Percentiles rank a stretch among this genome's conserved stretches.
Conservation (phyloP, 2,113 vertebrate species). For the Siniperca chuatsi region DNA sequence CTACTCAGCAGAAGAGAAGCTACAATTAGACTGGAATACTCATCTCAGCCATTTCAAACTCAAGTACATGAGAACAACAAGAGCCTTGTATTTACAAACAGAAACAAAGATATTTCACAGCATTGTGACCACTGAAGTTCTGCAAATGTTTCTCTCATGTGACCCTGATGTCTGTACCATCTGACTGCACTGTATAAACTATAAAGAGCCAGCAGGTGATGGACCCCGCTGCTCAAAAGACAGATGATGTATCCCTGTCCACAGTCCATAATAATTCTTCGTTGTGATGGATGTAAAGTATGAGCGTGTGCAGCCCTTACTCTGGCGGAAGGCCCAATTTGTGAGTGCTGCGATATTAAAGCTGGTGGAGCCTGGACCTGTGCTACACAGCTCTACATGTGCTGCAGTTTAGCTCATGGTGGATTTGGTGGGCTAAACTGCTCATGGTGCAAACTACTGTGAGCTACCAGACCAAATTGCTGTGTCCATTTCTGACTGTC, state of each 20-base stretch:
- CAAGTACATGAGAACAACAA: background rate
- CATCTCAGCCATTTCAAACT: background rate
- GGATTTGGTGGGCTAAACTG: slow-evolving; percentile 17
- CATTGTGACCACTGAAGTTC: background rate
- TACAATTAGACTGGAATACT: slow-evolving; percentile 14
- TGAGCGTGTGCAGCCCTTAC: slow-evolving; percentile 3
- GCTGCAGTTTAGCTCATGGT: background rate
- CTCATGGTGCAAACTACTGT: slow-evolving; percentile 13
- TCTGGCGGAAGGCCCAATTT: slow-evolving; percentile 34
- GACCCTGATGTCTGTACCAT: slow-evolving; percentile 18
- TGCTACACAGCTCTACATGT: background rate
- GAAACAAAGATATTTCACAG: background rate
- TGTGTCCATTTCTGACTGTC: background rate
- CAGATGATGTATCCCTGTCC: slow-evolving; percentile 43
- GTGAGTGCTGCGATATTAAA: slow-evolving; percentile 46
- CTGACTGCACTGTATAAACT: slow-evolving; percentile 6
- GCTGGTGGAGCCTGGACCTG: background rate
- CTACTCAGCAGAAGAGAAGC: slow-evolving; percentile 25
- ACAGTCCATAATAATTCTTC: slow-evolving; percentile 40
- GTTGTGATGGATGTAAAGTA: slow-evolving; percentile 2
- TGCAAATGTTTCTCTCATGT: slow-evolving; percentile 21
- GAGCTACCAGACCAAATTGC: slow-evolving; percentile 15
- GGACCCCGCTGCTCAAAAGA: slow-evolving; percentile 19
- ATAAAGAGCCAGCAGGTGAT: slow-evolving; percentile 28
- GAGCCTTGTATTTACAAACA: slow-evolving; percentile 12